Base-by-base conservation (phyloP, 1,140 invertebrate genomes). In the Drosophila nikananu region DNA sequence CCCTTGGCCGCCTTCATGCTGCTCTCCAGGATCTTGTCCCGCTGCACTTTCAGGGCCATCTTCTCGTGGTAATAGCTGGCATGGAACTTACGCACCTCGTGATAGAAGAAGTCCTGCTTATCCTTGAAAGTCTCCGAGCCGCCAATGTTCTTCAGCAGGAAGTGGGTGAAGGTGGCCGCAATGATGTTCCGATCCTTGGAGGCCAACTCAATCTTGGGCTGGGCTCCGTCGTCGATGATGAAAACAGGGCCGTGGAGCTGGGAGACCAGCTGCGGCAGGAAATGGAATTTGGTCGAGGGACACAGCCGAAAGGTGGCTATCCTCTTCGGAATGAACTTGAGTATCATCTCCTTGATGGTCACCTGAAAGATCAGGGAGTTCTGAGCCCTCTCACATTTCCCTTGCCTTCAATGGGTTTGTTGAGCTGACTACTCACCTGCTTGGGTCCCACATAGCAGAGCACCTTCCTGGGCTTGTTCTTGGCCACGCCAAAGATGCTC, bases 111-210 rank as follows among this genome's bases (percentile, higher is more conserved):
- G 84, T 98, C 97, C 93, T 98, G 97, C 92, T 99, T 99, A 92
- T 98, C 98, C 94, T 98, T 97, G 91, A 99, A 99, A 30, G 97
- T 98, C 94, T 99, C 98, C 27, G 97, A 98, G 8, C 98, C 98
- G 54, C 98, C 98, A 89, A 98, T 98, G 94, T 98, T 98, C 94
- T 98, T 98, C n/a, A 98, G 93, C 46, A 99, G 94, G 93, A 98
- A 98, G 86, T 98, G 96, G 2, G 97, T 97, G 93, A 98, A 99
- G 8, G 97, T 97, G 46, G 98, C 98, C 5, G 97, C 97, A 70
- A 99, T 97, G 23, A 98, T 96, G 93, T 98, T 97, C 4, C 97
- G 94, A 93, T 98, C 97, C 72, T 96, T 95, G 13, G 96, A 96
- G 64, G 96, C 95, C 70, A 99, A 93, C 93, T 97, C 96, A 23